Percentiles rank a stretch among this genome's conserved stretches.
These are phyloP conservation scores for Oophaga pumilio DNA, from an alignment of 2,113 vertebrate species.

Conservation along the genomic window DNA sequence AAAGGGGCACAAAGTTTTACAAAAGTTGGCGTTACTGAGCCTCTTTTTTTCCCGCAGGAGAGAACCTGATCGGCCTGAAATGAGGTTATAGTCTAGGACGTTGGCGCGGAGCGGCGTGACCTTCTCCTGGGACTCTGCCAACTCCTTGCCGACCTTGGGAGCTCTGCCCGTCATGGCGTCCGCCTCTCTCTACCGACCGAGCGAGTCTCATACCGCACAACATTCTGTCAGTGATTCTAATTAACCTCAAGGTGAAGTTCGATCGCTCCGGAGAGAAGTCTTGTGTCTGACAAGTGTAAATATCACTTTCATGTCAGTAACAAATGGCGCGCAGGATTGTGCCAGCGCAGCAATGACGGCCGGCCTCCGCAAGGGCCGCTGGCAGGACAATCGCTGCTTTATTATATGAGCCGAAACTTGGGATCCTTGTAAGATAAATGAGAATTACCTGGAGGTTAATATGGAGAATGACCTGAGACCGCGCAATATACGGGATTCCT, in stretches of 20 bases:
- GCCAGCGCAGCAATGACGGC: not conserved
- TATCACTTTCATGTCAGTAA: slow-evolving; percentile 14
- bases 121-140: not conserved
- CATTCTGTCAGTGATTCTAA: not conserved
- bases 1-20: too few relatives aligned
- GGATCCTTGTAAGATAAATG: not conserved
- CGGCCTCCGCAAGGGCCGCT: not conserved
- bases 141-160: not conserved
- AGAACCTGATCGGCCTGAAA: not conserved
- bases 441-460: not conserved
- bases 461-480: not conserved
- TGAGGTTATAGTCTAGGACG: not conserved
- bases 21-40: too few relatives aligned
- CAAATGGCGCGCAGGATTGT: not conserved
- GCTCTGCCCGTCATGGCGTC: not conserved
- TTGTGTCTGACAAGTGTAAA: not conserved
- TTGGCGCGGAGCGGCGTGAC: not conserved
- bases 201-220: not conserved
- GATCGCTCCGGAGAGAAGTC: not conserved
- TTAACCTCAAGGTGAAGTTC: slow-evolving; percentile 21
- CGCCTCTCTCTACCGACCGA: not conserved
- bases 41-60: too few relatives aligned
- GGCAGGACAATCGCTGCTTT: not conserved
- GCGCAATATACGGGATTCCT: too few relatives aligned
- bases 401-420: not conserved